A percentile compares a stretch with the other conserved stretches of the same genome.
Evolutionary conservation across 1,140 invertebrate species (phyloP).

Genomic region (Cydia pomonella): DNA sequence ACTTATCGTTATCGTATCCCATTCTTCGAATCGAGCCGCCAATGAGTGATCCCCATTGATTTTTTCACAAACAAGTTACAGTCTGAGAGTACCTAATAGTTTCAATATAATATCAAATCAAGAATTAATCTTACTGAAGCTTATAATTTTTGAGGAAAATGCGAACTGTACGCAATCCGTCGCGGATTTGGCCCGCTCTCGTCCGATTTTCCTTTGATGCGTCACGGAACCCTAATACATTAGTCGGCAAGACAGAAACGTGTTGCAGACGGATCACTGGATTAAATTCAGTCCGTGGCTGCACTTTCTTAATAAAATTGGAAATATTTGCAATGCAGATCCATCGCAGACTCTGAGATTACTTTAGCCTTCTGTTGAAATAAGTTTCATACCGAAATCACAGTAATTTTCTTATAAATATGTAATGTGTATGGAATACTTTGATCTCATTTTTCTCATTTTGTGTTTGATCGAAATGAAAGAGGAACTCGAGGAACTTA

Average conservation of each 20-base stretch:
- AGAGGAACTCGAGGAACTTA: not conserved
- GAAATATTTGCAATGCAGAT: conserved; percentile 66
- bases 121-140: too few relatives aligned
- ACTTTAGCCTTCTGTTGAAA: conserved; percentile 46
- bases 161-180: too few relatives aligned
- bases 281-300: conserved; percentile 53
- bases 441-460: conserved; percentile 16
- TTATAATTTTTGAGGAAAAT: too few relatives aligned
- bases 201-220: not conserved
- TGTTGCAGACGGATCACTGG: conserved; percentile 33
- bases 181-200: not conserved
- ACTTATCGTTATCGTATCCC: too few relatives aligned
- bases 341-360: conserved; percentile 48
- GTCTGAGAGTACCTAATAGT: too few relatives aligned
- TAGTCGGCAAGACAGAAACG: not conserved
- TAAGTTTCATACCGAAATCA: conserved; percentile 36
- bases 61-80: too few relatives aligned
- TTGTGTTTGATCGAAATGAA: conserved; percentile 34
- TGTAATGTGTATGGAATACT: conserved; percentile 19
- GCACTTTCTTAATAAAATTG: conserved; percentile 62
- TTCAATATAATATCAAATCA: too few relatives aligned
- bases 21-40: too few relatives aligned
- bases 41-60: too few relatives aligned
- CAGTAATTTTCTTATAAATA: conserved; percentile 27
- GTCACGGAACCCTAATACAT: conserved; percentile 1